Evolutionary conservation across 1,140 invertebrate species (phyloP).

Genomic region (Holcopasites calliopsidis): DNA sequence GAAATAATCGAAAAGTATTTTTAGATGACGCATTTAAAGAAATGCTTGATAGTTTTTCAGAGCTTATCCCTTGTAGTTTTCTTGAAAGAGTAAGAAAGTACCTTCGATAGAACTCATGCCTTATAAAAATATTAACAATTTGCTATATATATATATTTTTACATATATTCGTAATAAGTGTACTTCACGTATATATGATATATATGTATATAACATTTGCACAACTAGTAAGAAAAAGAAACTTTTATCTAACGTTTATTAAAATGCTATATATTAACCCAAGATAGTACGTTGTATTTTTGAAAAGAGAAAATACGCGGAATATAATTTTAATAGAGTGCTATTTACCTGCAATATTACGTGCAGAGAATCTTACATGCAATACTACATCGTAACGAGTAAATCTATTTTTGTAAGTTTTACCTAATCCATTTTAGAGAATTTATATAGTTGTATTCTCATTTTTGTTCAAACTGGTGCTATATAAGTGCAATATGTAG

Average conservation of each 20-base stretch:
- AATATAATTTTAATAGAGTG: conserved; percentile 45
- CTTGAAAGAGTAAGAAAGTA: conserved; percentile 7
- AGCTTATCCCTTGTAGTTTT: conserved; percentile 17
- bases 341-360: conserved; percentile 28
- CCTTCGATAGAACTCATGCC: conserved; percentile 38
- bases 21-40: conserved; percentile 14
- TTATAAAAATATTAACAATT: conserved; percentile 37
- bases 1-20: conserved; percentile 29
- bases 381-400: conserved; percentile 31
- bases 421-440: conserved; percentile 30
- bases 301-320: conserved; percentile 5
- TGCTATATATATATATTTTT: conserved; percentile 46
- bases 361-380: conserved; percentile 3
- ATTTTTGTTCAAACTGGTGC: conserved; percentile 42
- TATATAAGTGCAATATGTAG: conserved; percentile 54
- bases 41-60: not conserved
- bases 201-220: conserved; percentile 5
- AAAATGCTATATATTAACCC: conserved; percentile 9
- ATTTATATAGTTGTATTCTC: conserved; percentile 23
- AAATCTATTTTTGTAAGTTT: conserved; percentile 56
- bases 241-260: conserved; percentile 14
- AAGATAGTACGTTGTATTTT: conserved; percentile 32
- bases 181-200: not conserved
- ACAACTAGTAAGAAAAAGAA: conserved; percentile 24
- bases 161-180: conserved; percentile 7